A percentile compares a stretch with the other conserved stretches of the same genome.
Conservation (phyloP, 2,113 vertebrate genomes). For the Piaya cayana region DNA sequence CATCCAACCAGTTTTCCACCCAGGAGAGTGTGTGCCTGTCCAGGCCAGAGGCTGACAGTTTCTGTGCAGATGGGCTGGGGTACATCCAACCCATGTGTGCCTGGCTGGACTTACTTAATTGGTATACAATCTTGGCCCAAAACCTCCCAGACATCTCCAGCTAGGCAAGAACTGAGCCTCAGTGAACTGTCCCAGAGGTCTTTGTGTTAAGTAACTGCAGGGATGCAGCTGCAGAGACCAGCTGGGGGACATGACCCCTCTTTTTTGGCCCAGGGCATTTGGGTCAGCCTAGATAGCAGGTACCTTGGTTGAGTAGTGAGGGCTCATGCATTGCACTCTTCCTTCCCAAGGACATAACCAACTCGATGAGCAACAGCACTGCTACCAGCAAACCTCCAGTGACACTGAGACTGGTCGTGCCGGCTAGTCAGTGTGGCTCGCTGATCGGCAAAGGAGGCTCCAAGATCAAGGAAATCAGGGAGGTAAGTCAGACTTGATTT, state of each 20-base stretch:
- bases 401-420: constrained; percentile 91
- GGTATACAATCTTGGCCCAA: background rate
- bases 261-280: background rate
- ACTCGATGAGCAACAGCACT: constrained; percentile 98
- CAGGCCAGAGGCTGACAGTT: too few species aligned
- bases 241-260: background rate
- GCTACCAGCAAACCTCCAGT: constrained; percentile 96
- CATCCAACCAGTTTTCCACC: too few species aligned
- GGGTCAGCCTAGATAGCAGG: background rate
- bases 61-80: background rate
- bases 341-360: constrained; percentile 90
- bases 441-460: constrained; percentile 97
- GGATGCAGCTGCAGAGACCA: background rate
- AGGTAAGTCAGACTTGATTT: constrained; percentile 76
- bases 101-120: background rate
- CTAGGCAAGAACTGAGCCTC: background rate
- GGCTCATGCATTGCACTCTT: background rate
- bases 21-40: too few species aligned
- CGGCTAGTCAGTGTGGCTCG: constrained; percentile 94
- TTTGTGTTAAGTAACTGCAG: background rate
- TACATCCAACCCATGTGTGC: background rate
- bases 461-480: constrained; percentile 98
- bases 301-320: fast-evolving
- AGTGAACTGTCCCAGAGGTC: background rate
- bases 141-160: background rate